phyloP scores from a whole-genome alignment of 2,888 invertebrate species.

The Stenurella melanura region DNA sequence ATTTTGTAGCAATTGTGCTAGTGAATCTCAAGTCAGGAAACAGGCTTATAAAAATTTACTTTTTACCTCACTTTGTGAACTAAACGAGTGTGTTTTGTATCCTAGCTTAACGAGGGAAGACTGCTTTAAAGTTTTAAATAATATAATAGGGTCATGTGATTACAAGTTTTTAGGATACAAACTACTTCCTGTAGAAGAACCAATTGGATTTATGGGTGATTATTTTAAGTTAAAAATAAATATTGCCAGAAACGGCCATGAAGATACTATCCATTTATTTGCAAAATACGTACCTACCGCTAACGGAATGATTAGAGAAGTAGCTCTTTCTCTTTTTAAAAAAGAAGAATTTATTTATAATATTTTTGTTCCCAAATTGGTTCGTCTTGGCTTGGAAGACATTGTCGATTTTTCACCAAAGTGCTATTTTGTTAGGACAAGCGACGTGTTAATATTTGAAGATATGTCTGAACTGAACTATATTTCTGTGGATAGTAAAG shows the following conservation, averaged over 20 bases:
- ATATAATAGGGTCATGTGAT: constrained; percentile 52
- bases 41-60: too few relatives aligned
- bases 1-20: too few relatives aligned
- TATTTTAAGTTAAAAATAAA: constrained; percentile 56
- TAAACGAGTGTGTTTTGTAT: constrained; percentile 39
- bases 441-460: constrained; percentile 69
- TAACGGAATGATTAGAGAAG: constrained; percentile 52
- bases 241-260: background rate
- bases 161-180: constrained; percentile 45
- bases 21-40: too few relatives aligned
- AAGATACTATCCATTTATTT: constrained; percentile 54
- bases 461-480: constrained; percentile 62
- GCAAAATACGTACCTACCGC: constrained; percentile 56
- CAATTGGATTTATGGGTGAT: constrained; percentile 60
- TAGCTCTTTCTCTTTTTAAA: constrained; percentile 47
- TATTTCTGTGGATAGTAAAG: constrained; percentile 36
- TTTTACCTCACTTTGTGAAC: constrained; percentile 5
- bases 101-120: constrained; percentile 56
- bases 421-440: constrained; percentile 67
- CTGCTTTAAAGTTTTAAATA: constrained; percentile 56
- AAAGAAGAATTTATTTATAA: constrained; percentile 70
- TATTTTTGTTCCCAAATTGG: constrained; percentile 68
- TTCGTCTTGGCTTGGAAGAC: constrained; percentile 56
- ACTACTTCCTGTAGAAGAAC: constrained; percentile 48
- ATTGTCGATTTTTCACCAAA: constrained; percentile 62